phyloP scores from a whole-genome alignment of 2,888 invertebrate species.

The Salpingus planirostris region DNA sequence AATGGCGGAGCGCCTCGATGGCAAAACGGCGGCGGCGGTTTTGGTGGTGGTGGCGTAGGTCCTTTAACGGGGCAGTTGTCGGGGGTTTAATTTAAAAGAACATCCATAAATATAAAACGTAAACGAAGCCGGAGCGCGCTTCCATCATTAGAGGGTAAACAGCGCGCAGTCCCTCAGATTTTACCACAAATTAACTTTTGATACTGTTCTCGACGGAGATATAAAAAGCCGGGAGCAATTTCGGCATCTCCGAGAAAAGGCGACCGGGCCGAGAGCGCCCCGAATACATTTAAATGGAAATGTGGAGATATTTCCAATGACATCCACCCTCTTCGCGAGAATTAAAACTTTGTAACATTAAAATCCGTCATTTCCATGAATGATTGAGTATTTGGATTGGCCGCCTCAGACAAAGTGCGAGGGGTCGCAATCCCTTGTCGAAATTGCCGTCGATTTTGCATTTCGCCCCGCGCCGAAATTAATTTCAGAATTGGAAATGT shows the following conservation, averaged over 20 bases:
- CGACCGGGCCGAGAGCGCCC: constrained; percentile 15
- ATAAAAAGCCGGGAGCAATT: constrained; percentile 41
- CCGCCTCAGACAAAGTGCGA: constrained; percentile 32
- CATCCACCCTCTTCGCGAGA: constrained; percentile 27
- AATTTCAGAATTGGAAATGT: constrained; percentile 40
- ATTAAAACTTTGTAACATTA: constrained; percentile 42
- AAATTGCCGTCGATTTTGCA: constrained; percentile 39
- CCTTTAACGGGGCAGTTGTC: too few species aligned
- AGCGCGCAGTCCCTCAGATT: constrained; percentile 38
- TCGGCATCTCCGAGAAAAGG: constrained; percentile 27
- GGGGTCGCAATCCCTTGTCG: constrained; percentile 38
- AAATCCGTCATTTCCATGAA: constrained; percentile 43
- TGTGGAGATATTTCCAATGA: constrained; percentile 39
- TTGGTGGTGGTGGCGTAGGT: too few species aligned
- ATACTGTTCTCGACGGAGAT: constrained; percentile 42
- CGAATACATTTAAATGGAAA: constrained; percentile 43
- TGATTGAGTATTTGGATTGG: constrained; percentile 40
- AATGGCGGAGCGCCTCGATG: too few species aligned
- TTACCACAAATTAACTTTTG: constrained; percentile 44
- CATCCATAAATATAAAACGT: constrained; percentile 32
- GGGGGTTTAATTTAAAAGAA: constrained; percentile 31
- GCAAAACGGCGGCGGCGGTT: background rate
- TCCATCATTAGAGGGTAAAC: constrained; percentile 40
- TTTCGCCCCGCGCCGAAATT: constrained; percentile 37
- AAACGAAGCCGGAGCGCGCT: constrained; percentile 30